phyloP scores from a whole-genome alignment of 2,113 vertebrate species.

The Odobenus rosmarus region DNA sequence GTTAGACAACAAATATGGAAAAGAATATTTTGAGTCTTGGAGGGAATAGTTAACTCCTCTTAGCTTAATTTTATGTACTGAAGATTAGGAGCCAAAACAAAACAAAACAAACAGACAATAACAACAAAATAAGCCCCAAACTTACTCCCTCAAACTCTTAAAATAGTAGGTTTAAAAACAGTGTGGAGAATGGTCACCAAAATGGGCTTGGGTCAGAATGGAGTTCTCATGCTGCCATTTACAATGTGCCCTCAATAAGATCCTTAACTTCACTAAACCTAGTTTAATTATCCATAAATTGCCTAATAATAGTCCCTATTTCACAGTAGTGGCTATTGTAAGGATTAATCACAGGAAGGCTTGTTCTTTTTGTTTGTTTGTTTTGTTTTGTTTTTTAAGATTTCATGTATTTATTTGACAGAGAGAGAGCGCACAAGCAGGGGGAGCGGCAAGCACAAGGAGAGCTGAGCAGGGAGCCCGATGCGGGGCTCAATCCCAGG shows the following conservation, averaged over 20 bases:
- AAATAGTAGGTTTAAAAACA: neutral
- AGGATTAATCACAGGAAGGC: neutral
- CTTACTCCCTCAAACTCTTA: neutral
- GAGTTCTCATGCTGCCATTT: neutral
- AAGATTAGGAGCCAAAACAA: conserved; percentile 40
- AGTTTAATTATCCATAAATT: neutral
- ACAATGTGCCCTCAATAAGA: neutral
- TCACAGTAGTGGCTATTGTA: neutral
- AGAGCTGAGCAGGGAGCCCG: no score
- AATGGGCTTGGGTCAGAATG: neutral
- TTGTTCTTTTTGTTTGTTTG: neutral
- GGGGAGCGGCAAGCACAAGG: no score
- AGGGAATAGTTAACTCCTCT: conserved; percentile 24
- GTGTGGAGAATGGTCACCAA: neutral
- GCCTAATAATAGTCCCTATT: neutral
- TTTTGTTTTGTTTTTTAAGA: no score
- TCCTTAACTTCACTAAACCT: neutral
- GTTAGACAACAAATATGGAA: conserved; percentile 14
- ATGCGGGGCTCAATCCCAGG: no score
- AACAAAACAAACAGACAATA: neutral
- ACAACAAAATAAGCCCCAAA: neutral
- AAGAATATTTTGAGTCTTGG: conserved; percentile 45
- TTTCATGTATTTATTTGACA: no score
- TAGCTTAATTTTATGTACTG: conserved; percentile 31
- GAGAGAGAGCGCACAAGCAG: no score